Conservation (phyloP, 2,888 invertebrate genomes). For the Metellina segmentata region DNA sequence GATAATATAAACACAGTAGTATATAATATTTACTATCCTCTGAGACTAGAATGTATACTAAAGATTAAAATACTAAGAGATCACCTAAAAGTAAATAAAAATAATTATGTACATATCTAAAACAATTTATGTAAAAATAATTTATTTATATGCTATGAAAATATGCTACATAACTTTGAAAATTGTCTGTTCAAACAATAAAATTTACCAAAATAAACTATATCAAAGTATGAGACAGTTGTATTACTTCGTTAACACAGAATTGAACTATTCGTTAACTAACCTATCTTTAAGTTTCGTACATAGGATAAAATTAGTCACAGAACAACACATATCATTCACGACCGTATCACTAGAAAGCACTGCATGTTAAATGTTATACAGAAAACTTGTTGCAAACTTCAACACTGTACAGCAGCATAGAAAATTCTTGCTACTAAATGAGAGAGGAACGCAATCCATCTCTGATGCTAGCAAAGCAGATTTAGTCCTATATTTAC, state of each 20-base stretch:
- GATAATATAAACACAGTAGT: constrained; percentile 5
- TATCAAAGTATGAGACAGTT: neutral
- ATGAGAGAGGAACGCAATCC: neutral
- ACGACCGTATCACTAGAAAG: neutral
- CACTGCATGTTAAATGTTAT: neutral
- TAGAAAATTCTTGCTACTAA: neutral
- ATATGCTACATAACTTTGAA: constrained; percentile 14
- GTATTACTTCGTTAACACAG: neutral
- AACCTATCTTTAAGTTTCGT: neutral
- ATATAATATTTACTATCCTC: constrained; percentile 45
- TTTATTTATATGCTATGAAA: constrained; percentile 12
- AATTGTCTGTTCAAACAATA: neutral
- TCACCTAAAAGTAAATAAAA: constrained; percentile 31
- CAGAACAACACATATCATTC: neutral
- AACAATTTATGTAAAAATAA: constrained; percentile 25
- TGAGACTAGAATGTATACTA: constrained; percentile 68
- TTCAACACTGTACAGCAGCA: neutral
- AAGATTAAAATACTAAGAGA: neutral
- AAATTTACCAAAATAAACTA: neutral
- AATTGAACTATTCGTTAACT: neutral
- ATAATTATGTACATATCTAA: constrained; percentile 51
- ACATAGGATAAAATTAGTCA: neutral
- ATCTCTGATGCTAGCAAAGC: neutral
- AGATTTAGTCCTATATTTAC: constrained; percentile 41
- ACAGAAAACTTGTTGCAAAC: neutral